phyloP scores from a whole-genome alignment of 2,888 invertebrate genomes.

The Pachycephus smyrnensis region DNA sequence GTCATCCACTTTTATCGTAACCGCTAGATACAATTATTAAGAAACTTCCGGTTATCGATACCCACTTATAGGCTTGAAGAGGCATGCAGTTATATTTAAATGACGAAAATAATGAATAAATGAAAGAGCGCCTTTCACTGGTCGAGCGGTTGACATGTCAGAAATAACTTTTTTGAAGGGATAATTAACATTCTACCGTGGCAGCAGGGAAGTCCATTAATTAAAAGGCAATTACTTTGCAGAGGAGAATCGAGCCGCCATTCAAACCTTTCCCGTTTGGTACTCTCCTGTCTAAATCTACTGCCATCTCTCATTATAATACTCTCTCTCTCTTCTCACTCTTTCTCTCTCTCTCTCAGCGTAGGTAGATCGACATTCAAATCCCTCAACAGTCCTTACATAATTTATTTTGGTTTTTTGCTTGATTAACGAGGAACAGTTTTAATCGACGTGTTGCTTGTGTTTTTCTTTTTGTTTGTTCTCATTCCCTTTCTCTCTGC shows the following conservation, averaged over 20 bases:
- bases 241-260: neutral
- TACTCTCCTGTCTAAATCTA: neutral
- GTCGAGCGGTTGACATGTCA: too few relatives aligned
- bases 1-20: too few relatives aligned
- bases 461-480: slow-evolving; percentile 10
- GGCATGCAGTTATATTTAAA: too few relatives aligned
- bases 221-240: slow-evolving; percentile 62
- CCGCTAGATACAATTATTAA: too few relatives aligned
- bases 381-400: slow-evolving; percentile 16
- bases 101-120: too few relatives aligned
- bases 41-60: too few relatives aligned
- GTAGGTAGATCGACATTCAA: slow-evolving; percentile 5
- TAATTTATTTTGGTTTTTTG: slow-evolving; percentile 17
- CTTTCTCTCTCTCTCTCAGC: slow-evolving; percentile 15
- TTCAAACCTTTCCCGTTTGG: too few relatives aligned
- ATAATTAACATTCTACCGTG: slow-evolving; percentile 52
- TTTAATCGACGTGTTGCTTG: slow-evolving; percentile 4
- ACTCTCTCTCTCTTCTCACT: slow-evolving; percentile 25
- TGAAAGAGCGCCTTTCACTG: too few relatives aligned
- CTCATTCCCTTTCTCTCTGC: neutral
- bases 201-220: slow-evolving; percentile 56
- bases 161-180: slow-evolving; percentile 24
- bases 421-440: slow-evolving; percentile 19
- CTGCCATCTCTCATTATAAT: slow-evolving; percentile 30
- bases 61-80: too few relatives aligned